Evolutionary conservation across 2,797 vertebrate genomes (phyloP), one percentile per base, ranked within the genome.

Genomic region (Varecia variegata): DNA sequence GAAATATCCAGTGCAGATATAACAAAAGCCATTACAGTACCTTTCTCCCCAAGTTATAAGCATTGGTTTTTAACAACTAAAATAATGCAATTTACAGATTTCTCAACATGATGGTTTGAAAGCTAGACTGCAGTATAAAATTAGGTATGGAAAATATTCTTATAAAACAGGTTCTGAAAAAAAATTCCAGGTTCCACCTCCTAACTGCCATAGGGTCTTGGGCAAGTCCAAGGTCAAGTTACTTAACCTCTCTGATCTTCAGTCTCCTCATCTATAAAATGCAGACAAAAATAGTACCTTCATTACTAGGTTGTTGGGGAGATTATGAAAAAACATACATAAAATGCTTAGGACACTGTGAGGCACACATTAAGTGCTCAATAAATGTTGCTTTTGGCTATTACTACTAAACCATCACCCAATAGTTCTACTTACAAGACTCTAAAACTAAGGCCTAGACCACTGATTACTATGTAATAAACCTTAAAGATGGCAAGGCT

Each of bases 331-430:
- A 93, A 90, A 79, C 13, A n/a, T 10, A 77, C 1, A 45, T 58
- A 92, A 95, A 92, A 96, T 82, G 83, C 32, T 88, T 71, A 86
- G 81, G 73, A 70, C 15, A 90, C 35, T 56, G 35, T 67, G 21
- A 94, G 5, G 14, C 43, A 84, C 12, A 76, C 35, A 76, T 14
- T 92, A 45, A 52, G 12, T 77, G 20, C n/a, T 60, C 56, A 60
- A 43, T 70, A 85, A 87, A 68, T 30, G 12, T 47, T 56, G 38
- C 38, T 71, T 32, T 65, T 84, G 45, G 43, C 25, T 60, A 47
- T 81, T 58, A 32, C 45, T 13, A 67, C 32, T 68, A 84, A 38
- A 40, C 38, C 18, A 68, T 25, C 67, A 76, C 21, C 45, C 35
- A 81, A 25, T 40, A 76, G 21, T 60, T 70, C 58, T 45, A 62